phyloP scores from a whole-genome alignment of 2,888 invertebrate genomes.

The Eupelmus urozonus region DNA sequence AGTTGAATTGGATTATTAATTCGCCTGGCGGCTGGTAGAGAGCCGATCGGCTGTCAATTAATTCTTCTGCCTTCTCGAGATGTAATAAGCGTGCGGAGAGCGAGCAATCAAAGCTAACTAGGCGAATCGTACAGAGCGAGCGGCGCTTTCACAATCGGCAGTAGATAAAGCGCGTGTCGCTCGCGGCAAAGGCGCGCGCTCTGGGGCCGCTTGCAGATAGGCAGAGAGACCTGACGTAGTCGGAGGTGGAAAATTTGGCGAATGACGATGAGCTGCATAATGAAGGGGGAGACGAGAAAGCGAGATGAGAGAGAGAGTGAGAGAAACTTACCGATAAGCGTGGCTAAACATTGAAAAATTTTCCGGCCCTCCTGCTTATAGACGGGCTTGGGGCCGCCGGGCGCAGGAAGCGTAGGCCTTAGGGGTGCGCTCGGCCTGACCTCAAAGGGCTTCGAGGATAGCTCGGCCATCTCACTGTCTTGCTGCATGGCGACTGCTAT shows the following conservation, averaged over 20 bases:
- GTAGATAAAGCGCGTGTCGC: slow-evolving; percentile 24
- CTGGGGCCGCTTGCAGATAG: not conserved
- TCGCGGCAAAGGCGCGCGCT: not conserved
- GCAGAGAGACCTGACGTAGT: not conserved
- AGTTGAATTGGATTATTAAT: too few species aligned
- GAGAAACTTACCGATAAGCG: slow-evolving; percentile 69
- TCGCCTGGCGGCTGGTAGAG: too few species aligned
- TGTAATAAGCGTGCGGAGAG: too few species aligned
- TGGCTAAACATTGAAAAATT: slow-evolving; percentile 69
- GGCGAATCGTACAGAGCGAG: not conserved
- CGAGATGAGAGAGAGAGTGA: too few species aligned
- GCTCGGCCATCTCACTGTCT: slow-evolving; percentile 50
- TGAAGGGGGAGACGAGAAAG: slow-evolving; percentile 14
- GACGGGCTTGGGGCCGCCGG: too few species aligned
- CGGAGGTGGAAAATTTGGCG: not conserved
- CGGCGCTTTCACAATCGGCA: slow-evolving; percentile 16
- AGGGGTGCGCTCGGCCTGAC: slow-evolving; percentile 40
- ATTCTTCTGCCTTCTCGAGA: too few species aligned
- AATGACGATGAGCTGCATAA: too few species aligned
- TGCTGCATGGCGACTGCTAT: slow-evolving; percentile 24
- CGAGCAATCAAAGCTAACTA: too few species aligned
- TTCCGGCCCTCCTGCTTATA: slow-evolving; percentile 65
- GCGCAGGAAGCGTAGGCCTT: not conserved
- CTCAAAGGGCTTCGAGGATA: not conserved
- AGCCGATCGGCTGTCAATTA: too few species aligned